These are phyloP conservation scores for Mycteria americana DNA, from an alignment of 2,797 vertebrate species.

Conservation along the genomic window DNA sequence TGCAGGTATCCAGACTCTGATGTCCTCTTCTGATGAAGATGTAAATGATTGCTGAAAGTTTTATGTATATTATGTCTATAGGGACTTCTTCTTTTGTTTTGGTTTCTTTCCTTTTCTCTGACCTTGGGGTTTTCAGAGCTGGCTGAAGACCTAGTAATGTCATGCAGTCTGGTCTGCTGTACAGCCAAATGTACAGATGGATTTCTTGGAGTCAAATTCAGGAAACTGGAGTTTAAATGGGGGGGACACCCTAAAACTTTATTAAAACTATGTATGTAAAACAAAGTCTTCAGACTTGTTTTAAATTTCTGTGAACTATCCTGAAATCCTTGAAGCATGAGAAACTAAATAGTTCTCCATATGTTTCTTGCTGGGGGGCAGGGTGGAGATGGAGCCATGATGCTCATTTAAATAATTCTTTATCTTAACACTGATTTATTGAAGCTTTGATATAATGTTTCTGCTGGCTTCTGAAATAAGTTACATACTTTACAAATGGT, in stretches of 20 bases:
- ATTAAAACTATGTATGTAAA: background rate
- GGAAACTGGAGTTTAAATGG: background rate
- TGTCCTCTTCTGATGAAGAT: background rate
- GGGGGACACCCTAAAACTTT: background rate
- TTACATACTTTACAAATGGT: background rate
- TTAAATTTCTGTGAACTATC: background rate
- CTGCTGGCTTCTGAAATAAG: background rate
- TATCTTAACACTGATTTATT: conserved; percentile 1
- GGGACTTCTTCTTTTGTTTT: background rate
- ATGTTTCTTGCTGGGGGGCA: conserved; percentile 24
- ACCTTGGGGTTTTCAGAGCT: background rate
- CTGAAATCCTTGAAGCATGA: conserved; percentile 37
- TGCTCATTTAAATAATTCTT: conserved; percentile 4
- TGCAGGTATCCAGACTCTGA: background rate
- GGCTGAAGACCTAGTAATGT: background rate
- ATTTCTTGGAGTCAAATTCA: background rate
- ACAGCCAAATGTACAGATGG: background rate
- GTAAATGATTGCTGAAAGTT: background rate
- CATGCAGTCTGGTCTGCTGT: background rate
- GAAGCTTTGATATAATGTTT: conserved; percentile 27
- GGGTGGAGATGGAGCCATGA: conserved; percentile 24
- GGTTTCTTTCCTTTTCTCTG: background rate
- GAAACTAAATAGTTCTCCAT: conserved; percentile 20
- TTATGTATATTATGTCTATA: background rate
- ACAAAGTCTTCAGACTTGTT: background rate